A percentile compares a stretch with the other conserved stretches of the same genome.
phyloP scores from a whole-genome alignment of 37 sponge, comb jelly and placozoan species.

The Dysidea cf. avara region DNA sequence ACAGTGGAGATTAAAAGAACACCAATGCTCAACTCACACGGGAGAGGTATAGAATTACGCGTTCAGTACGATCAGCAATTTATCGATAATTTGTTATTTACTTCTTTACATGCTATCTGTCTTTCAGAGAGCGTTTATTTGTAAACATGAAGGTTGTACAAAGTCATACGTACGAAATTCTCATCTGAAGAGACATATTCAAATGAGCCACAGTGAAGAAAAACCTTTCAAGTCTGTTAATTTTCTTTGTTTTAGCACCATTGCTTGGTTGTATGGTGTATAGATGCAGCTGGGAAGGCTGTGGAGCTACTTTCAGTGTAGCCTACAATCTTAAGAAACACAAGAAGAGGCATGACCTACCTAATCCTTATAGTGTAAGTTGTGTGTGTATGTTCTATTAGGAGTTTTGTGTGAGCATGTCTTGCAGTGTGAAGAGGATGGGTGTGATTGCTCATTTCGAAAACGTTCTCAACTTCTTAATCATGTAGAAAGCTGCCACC shows the following conservation, averaged over 20 bases:
- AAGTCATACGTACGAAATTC: slow-evolving; percentile 55
- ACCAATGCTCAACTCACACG: slow-evolving; percentile 59
- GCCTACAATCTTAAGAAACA: slow-evolving; percentile 52
- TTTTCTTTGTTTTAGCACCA: background rate
- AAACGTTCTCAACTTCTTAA: slow-evolving; percentile 48
- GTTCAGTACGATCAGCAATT: background rate
- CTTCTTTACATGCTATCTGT: background rate
- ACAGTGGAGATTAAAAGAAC: slow-evolving; percentile 62
- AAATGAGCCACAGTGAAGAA: slow-evolving; percentile 19
- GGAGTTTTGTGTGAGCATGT: background rate
- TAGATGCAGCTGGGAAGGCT: slow-evolving; percentile 52
- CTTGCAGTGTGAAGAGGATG: slow-evolving; percentile 48
- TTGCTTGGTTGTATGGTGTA: background rate
- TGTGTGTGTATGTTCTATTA: no score
- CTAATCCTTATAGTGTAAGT: slow-evolving; percentile 52
- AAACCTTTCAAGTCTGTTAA: slow-evolving; percentile 14
- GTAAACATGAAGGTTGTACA: slow-evolving; percentile 46
- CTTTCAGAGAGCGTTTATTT: slow-evolving; percentile 30
- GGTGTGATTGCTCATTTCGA: slow-evolving; percentile 49
- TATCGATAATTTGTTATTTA: background rate
- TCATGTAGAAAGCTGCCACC: slow-evolving; percentile 28
- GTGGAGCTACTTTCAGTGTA: slow-evolving; percentile 34
- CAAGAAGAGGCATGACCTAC: slow-evolving; percentile 34
- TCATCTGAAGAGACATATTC: slow-evolving; percentile 57
- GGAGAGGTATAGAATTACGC: slow-evolving; percentile 42